These are phyloP conservation scores for Xyliphius kryptos DNA, from an alignment of 2,113 vertebrate genomes.

Conservation along the genomic window DNA sequence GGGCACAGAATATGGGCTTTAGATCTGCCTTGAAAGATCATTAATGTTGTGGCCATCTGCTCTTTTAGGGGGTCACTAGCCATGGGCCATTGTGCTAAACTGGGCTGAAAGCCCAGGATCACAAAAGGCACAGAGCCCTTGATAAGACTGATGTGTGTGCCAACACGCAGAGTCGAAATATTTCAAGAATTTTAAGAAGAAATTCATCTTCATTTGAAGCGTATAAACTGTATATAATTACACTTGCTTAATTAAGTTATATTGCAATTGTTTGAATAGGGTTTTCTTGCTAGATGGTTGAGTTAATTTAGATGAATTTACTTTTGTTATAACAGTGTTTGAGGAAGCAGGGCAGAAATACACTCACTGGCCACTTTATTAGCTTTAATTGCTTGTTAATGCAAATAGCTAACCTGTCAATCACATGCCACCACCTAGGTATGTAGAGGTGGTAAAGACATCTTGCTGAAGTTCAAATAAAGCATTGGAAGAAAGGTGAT, in stretches of 20 bases:
- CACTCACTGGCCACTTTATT: too few relatives aligned
- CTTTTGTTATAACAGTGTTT: not conserved
- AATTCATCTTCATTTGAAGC: too few relatives aligned
- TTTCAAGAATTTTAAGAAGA: slow-evolving; percentile 1
- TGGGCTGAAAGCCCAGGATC: slow-evolving; percentile 8
- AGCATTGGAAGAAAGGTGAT: too few relatives aligned
- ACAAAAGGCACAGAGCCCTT: slow-evolving; percentile 15
- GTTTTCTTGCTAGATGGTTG: too few relatives aligned
- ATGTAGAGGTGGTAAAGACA: too few relatives aligned
- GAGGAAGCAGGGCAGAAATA: not conserved
- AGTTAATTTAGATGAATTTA: not conserved
- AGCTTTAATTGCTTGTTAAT: too few relatives aligned
- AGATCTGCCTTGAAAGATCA: slow-evolving; percentile 4
- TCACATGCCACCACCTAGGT: too few relatives aligned
- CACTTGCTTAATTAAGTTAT: too few relatives aligned
- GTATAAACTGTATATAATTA: too few relatives aligned
- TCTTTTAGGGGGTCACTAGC: not conserved
- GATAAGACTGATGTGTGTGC: not conserved
- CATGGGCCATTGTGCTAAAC: slow-evolving; percentile 3
- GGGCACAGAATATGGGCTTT: not conserved
- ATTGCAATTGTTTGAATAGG: too few relatives aligned
- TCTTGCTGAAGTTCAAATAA: too few relatives aligned
- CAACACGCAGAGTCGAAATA: not conserved
- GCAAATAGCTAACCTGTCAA: too few relatives aligned
- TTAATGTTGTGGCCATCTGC: slow-evolving; percentile 13